Percentiles rank a stretch among this genome's conserved stretches.
These are phyloP conservation scores for Sminthurides bifidus DNA, from an alignment of 1,140 invertebrate genomes.

Conservation along the genomic window DNA sequence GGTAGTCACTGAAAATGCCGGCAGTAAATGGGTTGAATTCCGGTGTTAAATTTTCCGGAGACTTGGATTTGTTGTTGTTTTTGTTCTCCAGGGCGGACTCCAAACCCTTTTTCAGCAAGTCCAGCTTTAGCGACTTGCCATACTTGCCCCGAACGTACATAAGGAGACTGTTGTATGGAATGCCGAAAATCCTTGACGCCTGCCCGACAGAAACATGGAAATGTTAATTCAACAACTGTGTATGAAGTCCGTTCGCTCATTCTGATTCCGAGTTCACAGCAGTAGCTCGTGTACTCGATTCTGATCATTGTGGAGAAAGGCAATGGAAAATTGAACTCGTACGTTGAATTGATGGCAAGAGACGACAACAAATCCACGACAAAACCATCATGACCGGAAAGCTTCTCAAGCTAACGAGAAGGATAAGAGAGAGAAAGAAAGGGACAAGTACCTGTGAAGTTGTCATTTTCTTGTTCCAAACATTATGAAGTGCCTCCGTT, in stretches of 20 bases:
- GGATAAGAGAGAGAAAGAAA: neutral
- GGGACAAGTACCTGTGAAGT: constrained; percentile 52
- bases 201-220: no score
- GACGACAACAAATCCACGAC: no score
- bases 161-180: constrained; percentile 77
- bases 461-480: constrained; percentile 91
- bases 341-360: no score
- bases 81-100: constrained; percentile 31
- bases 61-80: constrained; percentile 25
- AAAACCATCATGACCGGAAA: no score
- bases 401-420: no score
- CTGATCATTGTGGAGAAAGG: no score
- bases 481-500: constrained; percentile 73
- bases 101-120: constrained; percentile 61
- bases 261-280: no score
- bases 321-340: no score
- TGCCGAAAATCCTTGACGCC: constrained; percentile 74
- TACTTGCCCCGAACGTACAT: constrained; percentile 89
- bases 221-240: no score
- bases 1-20: constrained; percentile 28
- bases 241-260: no score
- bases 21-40: constrained; percentile 24
- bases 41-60: constrained; percentile 15
- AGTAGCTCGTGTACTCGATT: no score
- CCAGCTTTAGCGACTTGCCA: constrained; percentile 74